Conservation (phyloP, 2,797 vertebrate species). For the Falco berigora region DNA sequence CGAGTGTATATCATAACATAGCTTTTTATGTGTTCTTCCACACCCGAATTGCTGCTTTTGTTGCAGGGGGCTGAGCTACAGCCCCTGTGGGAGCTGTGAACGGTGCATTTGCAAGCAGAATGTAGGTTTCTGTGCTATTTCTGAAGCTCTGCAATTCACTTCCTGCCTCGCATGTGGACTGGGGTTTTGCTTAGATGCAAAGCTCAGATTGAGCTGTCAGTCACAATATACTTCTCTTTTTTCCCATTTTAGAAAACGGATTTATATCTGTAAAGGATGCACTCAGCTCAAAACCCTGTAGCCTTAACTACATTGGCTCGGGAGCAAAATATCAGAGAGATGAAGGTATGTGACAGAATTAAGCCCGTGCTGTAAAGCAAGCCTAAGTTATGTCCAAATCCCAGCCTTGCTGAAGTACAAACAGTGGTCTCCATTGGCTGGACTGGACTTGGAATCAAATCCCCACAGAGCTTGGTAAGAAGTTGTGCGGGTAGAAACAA, state of each 20-base stretch:
- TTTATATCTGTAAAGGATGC: background rate
- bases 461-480: background rate
- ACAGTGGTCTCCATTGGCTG: background rate
- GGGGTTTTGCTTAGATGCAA: constrained; percentile 29
- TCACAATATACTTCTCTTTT: constrained; percentile 9
- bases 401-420: background rate
- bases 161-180: background rate
- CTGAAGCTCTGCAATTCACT: constrained; percentile 23
- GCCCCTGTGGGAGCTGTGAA: background rate
- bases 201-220: constrained; percentile 22
- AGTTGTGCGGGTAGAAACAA: background rate
- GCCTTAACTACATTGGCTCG: background rate
- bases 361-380: background rate
- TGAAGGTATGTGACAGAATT: background rate
- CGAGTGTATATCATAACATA: background rate
- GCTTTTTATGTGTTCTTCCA: background rate
- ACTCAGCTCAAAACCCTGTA: background rate
- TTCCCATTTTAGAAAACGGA: background rate
- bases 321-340: background rate
- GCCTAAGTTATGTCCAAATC: background rate
- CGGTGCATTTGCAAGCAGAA: background rate
- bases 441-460: background rate
- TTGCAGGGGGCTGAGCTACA: background rate
- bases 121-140: constrained; percentile 29
- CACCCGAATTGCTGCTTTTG: background rate